Conservation (phyloP, 1,140 invertebrate species). For the Bilobella aurantiaca region DNA sequence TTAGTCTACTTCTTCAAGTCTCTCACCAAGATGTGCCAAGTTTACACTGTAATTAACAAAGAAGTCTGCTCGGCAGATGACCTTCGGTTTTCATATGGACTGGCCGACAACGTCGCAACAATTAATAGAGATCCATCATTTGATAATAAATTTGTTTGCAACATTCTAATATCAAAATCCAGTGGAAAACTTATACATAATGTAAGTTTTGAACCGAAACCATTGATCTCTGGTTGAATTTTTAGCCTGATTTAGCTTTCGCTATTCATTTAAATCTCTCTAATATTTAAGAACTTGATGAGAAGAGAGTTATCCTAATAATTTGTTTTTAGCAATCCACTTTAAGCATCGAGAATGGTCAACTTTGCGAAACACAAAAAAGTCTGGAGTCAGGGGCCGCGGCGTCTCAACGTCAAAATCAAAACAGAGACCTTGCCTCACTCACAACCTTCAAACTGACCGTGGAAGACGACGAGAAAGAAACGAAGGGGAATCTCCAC, state of each 20-base stretch:
- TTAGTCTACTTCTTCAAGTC: neutral
- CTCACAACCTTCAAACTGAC: conserved; percentile 34
- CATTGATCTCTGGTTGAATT: neutral
- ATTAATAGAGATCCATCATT: neutral
- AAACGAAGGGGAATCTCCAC: conserved; percentile 25
- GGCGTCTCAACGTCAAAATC: neutral
- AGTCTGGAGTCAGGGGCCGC: too few relatives aligned
- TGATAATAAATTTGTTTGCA: conserved; percentile 19
- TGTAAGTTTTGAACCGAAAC: neutral
- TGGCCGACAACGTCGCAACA: conserved; percentile 12
- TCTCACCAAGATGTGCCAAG: neutral
- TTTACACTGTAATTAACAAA: conserved; percentile 16
- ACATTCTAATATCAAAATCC: conserved; percentile 21
- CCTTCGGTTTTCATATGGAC: conserved; percentile 1
- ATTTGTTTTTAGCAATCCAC: conserved; percentile 9
- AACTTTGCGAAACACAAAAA: neutral
- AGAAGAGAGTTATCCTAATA: too few relatives aligned
- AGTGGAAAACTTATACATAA: conserved; percentile 18
- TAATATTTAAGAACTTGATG: too few relatives aligned
- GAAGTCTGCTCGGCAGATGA: conserved; percentile 13
- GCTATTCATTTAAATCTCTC: too few relatives aligned
- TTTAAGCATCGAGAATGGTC: conserved; percentile 14
- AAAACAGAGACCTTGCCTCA: conserved; percentile 17
- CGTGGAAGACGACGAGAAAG: conserved; percentile 29
- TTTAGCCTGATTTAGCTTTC: neutral